Conservation (phyloP, 1,140 invertebrate species). For the Choristoneura fumiferana region DNA sequence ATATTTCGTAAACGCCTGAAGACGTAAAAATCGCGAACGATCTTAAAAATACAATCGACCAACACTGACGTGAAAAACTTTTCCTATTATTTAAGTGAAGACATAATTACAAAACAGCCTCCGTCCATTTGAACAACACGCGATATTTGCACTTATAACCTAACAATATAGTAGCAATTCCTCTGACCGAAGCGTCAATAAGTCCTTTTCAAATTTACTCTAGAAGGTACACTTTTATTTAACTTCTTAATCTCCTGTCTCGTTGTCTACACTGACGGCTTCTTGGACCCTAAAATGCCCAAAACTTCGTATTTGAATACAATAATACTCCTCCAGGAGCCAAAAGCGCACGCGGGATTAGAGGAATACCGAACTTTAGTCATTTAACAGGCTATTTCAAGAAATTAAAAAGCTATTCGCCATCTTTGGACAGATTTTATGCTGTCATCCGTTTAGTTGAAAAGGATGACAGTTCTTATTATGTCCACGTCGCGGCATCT, state of each 20-base stretch:
- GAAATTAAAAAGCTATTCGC: slow-evolving; percentile 45
- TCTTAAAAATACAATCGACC: too few relatives aligned
- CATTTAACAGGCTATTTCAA: slow-evolving; percentile 48
- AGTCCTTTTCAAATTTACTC: too few relatives aligned
- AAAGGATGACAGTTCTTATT: slow-evolving; percentile 6
- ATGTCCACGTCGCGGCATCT: too few relatives aligned
- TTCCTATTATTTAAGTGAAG: slow-evolving; percentile 45
- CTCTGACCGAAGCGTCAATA: too few relatives aligned
- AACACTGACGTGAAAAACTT: slow-evolving; percentile 34
- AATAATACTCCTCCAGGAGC: background rate
- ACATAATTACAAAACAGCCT: too few relatives aligned
- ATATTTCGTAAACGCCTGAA: too few relatives aligned
- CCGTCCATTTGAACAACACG: too few relatives aligned
- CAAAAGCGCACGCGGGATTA: background rate
- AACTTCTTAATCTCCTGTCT: slow-evolving; percentile 45
- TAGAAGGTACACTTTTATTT: slow-evolving; percentile 48
- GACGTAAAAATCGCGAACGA: too few relatives aligned
- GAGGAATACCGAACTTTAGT: slow-evolving; percentile 46
- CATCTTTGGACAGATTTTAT: slow-evolving; percentile 28
- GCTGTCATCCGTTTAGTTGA: slow-evolving; percentile 1
- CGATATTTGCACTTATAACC: too few relatives aligned
- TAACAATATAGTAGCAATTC: too few relatives aligned
- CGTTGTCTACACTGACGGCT: slow-evolving; percentile 50
- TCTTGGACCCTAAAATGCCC: slow-evolving; percentile 24
- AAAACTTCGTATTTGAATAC: background rate